Base-by-base conservation (phyloP, 2,113 vertebrate genomes). In the Spea multiplicata region DNA sequence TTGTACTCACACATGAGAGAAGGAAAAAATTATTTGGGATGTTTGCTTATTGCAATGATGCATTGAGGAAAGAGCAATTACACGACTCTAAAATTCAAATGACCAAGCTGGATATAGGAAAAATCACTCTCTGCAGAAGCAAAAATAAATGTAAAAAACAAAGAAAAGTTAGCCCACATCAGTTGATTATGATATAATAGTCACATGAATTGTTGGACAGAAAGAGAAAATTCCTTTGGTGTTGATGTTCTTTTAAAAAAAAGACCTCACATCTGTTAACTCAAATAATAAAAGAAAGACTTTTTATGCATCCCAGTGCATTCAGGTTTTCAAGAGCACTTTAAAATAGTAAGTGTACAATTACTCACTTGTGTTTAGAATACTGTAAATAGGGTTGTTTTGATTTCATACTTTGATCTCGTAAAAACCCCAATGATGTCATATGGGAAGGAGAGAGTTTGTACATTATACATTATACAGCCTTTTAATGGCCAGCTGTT, bases 161-260 rank as follows among this genome's bases (percentile, higher is more conserved):
- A 50, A 53, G 17, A 52, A 30, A 62, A 6, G 69, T 66, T 5
- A 71, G 49, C 61, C 69, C 49, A 55, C 61, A 80, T 80, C 64
- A 74, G 64, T 74, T 80, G 78, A 73, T 74, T 74, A 80, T 80
- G 78, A 80, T 80, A 80, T 80, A 80, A 80, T 80, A 74, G 78
- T 80, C 78, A 80, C 78, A 80, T 80, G 78, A 80, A 80, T 53
- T 74, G 64, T 44, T 80, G 78, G 78, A 80, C 67, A 10, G 64
- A 74, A 73, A 80, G n/a, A 66, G 70, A 80, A 55, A 50, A 80
- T 80, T 80, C 78, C 62, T 80, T 61, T 61, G 48, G 71, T 45
- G 49, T 52, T 64, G 72, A 59, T 73, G 45, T 73, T n/a, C 59
- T 71, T 30, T 66, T 49, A 80, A 9, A 50, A 30, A 30, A 70